These are phyloP conservation scores for Trichoplax adhaerens DNA, from an alignment of 37 sponge, comb jelly and placozoan species.

Conservation along the genomic window DNA sequence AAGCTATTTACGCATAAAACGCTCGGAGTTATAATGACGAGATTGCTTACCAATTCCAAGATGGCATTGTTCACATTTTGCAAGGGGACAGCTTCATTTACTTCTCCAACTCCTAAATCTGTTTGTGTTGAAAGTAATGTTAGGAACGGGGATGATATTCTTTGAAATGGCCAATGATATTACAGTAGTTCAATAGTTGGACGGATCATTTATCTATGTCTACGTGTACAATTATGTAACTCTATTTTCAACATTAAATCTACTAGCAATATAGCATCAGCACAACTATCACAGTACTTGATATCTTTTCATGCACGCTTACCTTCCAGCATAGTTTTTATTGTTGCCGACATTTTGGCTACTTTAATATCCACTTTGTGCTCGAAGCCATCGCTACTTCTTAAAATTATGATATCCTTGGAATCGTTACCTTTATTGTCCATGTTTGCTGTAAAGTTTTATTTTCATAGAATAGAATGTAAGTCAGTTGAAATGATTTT, in stretches of 20 bases:
- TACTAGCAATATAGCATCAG: no score
- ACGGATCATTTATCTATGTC: neutral
- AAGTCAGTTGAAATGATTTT: no score
- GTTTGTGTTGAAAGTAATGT: neutral
- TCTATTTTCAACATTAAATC: neutral
- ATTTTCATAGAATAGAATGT: no score
- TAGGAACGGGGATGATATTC: neutral
- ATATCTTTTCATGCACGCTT: slow-evolving; percentile 1
- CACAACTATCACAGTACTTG: no score
- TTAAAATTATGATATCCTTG: no score
- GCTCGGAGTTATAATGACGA: neutral
- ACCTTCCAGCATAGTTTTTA: slow-evolving; percentile 99
- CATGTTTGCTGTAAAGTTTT: no score
- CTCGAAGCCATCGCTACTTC: slow-evolving; percentile 88
- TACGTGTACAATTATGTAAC: neutral
- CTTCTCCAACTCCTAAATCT: slow-evolving; percentile 84
- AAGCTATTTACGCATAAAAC: neutral
- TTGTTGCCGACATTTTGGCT: slow-evolving; percentile 85
- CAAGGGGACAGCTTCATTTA: slow-evolving; percentile 78
- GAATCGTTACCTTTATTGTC: no score
- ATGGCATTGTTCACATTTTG: slow-evolving; percentile 93
- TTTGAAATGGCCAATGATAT: neutral
- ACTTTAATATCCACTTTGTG: slow-evolving; percentile 86
- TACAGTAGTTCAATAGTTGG: neutral
- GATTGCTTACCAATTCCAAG: slow-evolving; percentile 56